phyloP scores from a whole-genome alignment of 2,113 vertebrate species.

The Pollimyrus isidori region DNA sequence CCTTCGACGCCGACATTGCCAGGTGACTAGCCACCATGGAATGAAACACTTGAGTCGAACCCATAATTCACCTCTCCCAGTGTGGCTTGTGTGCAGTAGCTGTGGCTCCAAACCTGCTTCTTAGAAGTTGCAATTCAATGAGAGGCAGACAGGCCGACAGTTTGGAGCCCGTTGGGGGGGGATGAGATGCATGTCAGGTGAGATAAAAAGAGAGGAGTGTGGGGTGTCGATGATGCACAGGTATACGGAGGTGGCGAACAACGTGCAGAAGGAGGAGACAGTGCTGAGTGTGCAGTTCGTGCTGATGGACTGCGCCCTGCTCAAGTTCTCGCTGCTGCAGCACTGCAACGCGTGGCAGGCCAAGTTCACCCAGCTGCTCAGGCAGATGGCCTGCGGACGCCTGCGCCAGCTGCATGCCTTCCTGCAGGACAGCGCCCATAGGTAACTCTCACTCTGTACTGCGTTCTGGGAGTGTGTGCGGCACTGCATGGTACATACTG shows the following conservation, averaged over 20 bases:
- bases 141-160: neutral
- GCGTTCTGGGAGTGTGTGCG: neutral
- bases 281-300: slow-evolving; percentile 66
- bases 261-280: slow-evolving; percentile 71
- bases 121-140: neutral
- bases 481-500: neutral
- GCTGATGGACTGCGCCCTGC: slow-evolving; percentile 63
- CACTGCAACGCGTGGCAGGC: slow-evolving; percentile 71
- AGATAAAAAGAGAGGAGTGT: neutral
- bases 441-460: slow-evolving; percentile 34
- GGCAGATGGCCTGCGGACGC: slow-evolving; percentile 56
- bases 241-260: slow-evolving; percentile 70
- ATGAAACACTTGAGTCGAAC: neutral
- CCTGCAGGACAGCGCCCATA: slow-evolving; percentile 49
- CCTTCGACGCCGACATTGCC: slow-evolving; percentile 76
- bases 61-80: neutral
- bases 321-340: slow-evolving; percentile 63
- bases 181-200: neutral
- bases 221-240: slow-evolving; percentile 33
- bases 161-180: neutral
- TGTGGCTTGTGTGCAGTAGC: neutral
- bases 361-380: slow-evolving; percentile 68
- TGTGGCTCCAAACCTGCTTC: neutral
- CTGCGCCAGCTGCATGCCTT: slow-evolving; percentile 58
- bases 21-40: slow-evolving; percentile 49